A percentile compares a stretch with the other conserved stretches of the same genome.
Evolutionary conservation across 2,888 invertebrate genomes (phyloP).

Genomic region (Tetramorium bicarinatum): DNA sequence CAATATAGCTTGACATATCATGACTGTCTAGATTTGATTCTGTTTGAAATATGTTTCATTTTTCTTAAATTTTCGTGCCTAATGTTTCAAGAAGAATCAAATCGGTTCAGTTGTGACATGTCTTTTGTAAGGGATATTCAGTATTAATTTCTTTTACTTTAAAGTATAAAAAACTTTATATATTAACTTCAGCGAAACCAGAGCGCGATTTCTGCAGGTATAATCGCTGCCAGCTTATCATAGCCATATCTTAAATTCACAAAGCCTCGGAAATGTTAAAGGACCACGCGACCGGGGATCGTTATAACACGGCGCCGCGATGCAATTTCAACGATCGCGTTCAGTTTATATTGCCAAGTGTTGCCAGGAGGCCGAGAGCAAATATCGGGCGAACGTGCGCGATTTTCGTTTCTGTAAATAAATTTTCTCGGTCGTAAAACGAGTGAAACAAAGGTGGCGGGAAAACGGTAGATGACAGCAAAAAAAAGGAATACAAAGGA

Average conservation of each 20-base stretch:
- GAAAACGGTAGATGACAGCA: background rate
- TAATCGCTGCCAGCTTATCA: conserved; percentile 2
- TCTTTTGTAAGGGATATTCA: background rate
- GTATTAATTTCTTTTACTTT: background rate
- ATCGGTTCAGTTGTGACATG: background rate
- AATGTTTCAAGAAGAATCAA: background rate
- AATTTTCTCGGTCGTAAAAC: conserved; percentile 27
- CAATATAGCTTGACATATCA: background rate
- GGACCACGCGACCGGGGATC: conserved; percentile 32
- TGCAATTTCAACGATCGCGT: conserved; percentile 28
- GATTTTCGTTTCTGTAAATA: conserved; percentile 43
- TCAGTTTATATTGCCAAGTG: conserved; percentile 13
- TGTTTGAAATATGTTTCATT: background rate
- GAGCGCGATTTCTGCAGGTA: conserved; percentile 12
- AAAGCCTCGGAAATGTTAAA: conserved; percentile 40
- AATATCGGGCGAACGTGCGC: conserved; percentile 28
- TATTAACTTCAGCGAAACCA: conserved; percentile 5
- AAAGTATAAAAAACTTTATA: background rate
- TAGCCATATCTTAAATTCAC: conserved; percentile 34
- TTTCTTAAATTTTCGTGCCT: background rate
- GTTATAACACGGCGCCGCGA: conserved; percentile 30
- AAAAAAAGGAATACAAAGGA: background rate
- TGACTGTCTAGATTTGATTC: background rate
- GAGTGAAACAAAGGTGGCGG: conserved; percentile 8
- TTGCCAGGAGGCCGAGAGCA: background rate